phyloP scores from a whole-genome alignment of 2,113 vertebrate genomes.

The Egretta garzetta region DNA sequence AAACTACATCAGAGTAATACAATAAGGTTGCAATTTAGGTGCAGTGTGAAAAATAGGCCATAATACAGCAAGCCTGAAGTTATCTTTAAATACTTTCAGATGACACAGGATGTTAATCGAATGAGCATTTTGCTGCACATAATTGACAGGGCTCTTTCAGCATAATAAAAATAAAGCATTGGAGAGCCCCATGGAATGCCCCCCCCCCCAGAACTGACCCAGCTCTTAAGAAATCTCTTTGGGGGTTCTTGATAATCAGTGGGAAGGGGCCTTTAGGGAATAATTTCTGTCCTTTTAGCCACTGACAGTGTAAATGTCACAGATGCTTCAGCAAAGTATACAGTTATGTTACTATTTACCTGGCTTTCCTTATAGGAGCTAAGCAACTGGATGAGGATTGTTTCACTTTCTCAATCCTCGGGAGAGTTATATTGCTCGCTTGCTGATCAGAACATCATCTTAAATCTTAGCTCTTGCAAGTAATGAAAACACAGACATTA shows the following conservation, averaged over 20 bases:
- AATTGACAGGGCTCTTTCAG: background rate
- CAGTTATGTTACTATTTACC: background rate
- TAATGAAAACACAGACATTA: background rate
- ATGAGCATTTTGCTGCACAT: background rate
- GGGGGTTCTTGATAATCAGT: background rate
- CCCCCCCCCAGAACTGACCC: conserved; percentile 8
- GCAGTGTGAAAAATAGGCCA: background rate
- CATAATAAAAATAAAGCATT: background rate
- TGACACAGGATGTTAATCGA: conserved; percentile 2
- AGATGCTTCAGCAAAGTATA: conserved; percentile 8
- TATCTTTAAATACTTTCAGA: conserved; percentile 8
- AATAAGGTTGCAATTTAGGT: background rate
- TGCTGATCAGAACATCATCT: background rate
- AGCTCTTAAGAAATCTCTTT: background rate
- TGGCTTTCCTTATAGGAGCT: background rate
- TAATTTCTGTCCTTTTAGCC: conserved; percentile 31
- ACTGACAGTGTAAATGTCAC: conserved; percentile 16
- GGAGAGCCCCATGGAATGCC: background rate
- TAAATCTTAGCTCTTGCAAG: conserved; percentile 7
- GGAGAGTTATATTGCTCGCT: background rate
- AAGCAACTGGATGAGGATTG: background rate
- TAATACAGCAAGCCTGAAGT: background rate
- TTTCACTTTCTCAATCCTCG: background rate
- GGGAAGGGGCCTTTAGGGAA: background rate
- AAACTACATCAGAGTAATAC: background rate